These are phyloP conservation scores for Papio anubis DNA, from an alignment of 2,113 vertebrate species.

Conservation along the genomic window DNA sequence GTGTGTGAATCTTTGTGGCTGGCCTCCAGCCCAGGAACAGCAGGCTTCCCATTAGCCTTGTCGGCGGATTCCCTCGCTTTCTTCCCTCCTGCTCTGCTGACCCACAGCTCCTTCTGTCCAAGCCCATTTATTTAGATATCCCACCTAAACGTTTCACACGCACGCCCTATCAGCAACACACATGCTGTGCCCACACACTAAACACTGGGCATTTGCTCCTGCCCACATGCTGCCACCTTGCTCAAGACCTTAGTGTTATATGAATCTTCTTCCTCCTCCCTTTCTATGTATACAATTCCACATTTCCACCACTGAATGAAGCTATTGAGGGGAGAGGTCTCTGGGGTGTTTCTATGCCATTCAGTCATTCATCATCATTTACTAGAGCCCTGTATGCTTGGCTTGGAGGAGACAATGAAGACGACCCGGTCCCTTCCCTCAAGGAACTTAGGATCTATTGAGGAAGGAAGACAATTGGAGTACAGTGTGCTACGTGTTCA, in stretches of 20 bases:
- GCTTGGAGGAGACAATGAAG: slow-evolving; percentile 46
- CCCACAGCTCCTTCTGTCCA: background rate
- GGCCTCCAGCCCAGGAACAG: background rate
- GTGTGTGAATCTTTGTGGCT: background rate
- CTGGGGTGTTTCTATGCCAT: slow-evolving; percentile 4
- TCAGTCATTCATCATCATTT: slow-evolving; percentile 10
- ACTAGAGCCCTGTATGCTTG: slow-evolving; percentile 29
- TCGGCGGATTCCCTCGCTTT: background rate
- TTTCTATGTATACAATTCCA: background rate
- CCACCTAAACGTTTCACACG: background rate
- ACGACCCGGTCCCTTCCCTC: background rate
- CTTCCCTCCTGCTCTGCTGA: background rate
- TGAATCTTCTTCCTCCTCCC: background rate
- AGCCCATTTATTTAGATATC: background rate
- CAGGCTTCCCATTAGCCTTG: background rate
- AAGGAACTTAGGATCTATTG: slow-evolving; percentile 58
- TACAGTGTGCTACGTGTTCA: background rate
- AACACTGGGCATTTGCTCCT: background rate
- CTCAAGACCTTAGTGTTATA: background rate
- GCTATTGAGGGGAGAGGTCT: slow-evolving; percentile 41
- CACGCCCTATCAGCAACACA: background rate
- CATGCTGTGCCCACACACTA: background rate
- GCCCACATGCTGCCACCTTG: background rate
- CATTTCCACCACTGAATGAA: background rate
- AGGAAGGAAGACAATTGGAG: slow-evolving; percentile 13